Evolutionary conservation across 1,140 invertebrate species (phyloP).

Genomic region (Lanistes nyassanus): DNA sequence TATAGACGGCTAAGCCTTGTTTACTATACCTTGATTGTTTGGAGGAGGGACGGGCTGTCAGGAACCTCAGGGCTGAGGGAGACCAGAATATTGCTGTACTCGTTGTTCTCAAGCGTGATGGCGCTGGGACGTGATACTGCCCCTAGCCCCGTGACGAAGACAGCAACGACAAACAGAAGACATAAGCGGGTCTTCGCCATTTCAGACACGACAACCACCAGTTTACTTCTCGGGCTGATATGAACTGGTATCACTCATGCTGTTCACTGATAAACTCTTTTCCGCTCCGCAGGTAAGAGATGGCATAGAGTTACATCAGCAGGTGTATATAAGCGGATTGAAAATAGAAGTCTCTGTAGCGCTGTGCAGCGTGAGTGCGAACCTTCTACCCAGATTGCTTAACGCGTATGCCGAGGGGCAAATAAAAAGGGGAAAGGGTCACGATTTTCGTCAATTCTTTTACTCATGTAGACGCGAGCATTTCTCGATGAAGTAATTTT

Average conservation of each 20-base stretch:
- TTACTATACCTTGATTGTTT: slow-evolving; percentile 35
- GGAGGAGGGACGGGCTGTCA: slow-evolving; percentile 29
- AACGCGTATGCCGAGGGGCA: too few species aligned
- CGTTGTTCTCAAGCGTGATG: slow-evolving; percentile 38
- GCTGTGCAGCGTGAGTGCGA: too few species aligned
- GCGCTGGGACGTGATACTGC: slow-evolving; percentile 24
- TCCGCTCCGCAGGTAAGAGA: not conserved
- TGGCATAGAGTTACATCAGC: not conserved
- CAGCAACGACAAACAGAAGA: not conserved
- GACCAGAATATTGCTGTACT: slow-evolving; percentile 38
- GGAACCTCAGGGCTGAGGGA: slow-evolving; percentile 37
- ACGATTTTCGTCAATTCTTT: too few species aligned
- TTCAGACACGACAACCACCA: not conserved
- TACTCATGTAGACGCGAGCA: too few species aligned
- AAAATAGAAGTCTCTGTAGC: too few species aligned
- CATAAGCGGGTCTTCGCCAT: not conserved
- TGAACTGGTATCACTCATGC: not conserved
- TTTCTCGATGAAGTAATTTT: too few species aligned
- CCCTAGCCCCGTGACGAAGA: not conserved
- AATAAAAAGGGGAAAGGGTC: too few species aligned
- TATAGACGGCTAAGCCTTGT: too few species aligned
- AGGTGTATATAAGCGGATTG: too few species aligned
- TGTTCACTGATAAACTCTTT: not conserved
- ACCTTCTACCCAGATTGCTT: too few species aligned
- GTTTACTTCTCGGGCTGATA: too few species aligned